Evolutionary conservation across 1,140 invertebrate genomes (phyloP).

Genomic region (Procambarus clarkii): DNA sequence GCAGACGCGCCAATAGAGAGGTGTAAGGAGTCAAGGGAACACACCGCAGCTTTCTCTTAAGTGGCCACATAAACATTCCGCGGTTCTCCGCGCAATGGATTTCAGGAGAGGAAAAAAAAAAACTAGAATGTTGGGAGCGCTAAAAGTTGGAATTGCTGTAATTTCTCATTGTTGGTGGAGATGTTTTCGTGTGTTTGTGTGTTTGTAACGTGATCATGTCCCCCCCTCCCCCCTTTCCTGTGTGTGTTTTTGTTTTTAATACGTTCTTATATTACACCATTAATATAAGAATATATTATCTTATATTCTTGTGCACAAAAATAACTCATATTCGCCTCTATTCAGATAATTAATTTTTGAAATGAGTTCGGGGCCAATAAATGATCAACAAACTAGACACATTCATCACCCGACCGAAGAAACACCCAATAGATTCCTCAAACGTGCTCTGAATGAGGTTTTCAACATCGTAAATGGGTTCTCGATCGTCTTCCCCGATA

Average conservation of each 20-base stretch:
- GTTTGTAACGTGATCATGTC: too few relatives aligned
- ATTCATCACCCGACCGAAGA: neutral
- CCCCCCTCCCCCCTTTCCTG: too few relatives aligned
- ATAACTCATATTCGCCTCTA: too few relatives aligned
- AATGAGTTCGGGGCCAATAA: neutral
- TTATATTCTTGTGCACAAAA: too few relatives aligned
- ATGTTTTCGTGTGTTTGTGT: too few relatives aligned
- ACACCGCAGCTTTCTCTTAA: neutral
- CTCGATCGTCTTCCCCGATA: neutral
- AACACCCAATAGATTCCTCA: conserved; percentile 14
- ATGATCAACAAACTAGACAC: neutral
- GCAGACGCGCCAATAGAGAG: too few relatives aligned
- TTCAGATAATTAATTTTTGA: too few relatives aligned
- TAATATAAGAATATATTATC: too few relatives aligned
- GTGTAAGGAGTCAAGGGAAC: neutral
- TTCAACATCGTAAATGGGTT: neutral
- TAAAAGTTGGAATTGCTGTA: neutral
- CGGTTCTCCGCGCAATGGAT: neutral
- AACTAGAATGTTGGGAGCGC: neutral
- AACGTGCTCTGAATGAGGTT: neutral
- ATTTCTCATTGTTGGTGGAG: neutral
- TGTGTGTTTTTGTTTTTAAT: too few relatives aligned
- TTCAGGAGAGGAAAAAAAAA: neutral
- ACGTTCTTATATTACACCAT: too few relatives aligned
- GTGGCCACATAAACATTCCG: neutral